Conservation (phyloP, 2,797 vertebrate genomes). For the Pelobates cultripes region DNA sequence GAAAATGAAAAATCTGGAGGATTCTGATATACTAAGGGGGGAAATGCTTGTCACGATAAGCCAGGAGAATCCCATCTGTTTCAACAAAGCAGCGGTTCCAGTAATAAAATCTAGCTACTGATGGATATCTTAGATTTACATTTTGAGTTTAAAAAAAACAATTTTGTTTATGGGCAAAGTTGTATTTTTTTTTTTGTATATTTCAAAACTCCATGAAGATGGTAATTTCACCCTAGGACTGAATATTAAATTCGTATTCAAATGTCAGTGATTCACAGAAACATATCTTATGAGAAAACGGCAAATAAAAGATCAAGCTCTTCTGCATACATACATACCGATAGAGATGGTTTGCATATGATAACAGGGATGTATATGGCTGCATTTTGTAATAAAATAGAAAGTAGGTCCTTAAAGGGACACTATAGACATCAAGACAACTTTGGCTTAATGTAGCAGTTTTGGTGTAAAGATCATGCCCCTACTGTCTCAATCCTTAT, state of each 20-base stretch:
- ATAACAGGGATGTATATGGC: too few relatives aligned
- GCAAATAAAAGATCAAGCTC: background rate
- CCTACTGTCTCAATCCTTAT: too few relatives aligned
- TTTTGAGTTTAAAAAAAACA: slow-evolving; percentile 68
- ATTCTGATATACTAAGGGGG: background rate
- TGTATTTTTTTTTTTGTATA: slow-evolving; percentile 65
- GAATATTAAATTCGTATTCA: slow-evolving; percentile 68
- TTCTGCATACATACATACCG: background rate
- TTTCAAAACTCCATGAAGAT: slow-evolving; percentile 76
- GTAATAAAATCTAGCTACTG: slow-evolving; percentile 72
- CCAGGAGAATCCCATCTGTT: slow-evolving; percentile 69
- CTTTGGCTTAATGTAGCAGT: too few relatives aligned
- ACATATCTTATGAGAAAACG: background rate
- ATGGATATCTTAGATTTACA: slow-evolving; percentile 77
- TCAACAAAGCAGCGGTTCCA: slow-evolving; percentile 72
- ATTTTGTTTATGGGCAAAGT: slow-evolving; percentile 75
- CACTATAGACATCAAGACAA: too few relatives aligned
- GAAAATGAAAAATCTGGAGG: background rate
- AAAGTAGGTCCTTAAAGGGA: too few relatives aligned
- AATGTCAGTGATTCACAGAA: slow-evolving; percentile 19
- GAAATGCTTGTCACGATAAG: background rate
- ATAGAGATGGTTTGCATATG: too few relatives aligned
- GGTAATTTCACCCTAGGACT: slow-evolving; percentile 73
- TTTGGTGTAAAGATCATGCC: too few relatives aligned
- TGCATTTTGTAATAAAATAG: too few relatives aligned